Conservation (phyloP, 2,113 vertebrate genomes). For the Cygnus buccinator region DNA sequence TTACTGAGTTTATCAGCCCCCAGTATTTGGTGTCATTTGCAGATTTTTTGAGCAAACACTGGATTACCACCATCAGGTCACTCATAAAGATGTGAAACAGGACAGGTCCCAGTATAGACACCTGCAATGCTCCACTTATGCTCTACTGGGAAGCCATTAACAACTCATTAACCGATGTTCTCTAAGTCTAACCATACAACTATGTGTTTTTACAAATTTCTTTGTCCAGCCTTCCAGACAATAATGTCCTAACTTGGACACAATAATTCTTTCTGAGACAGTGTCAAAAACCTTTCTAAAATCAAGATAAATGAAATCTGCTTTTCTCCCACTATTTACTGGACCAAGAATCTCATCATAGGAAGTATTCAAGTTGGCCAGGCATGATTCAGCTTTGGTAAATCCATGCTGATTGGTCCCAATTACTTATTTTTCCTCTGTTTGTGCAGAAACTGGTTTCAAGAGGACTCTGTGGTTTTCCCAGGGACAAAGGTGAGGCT, state of each 20-base stretch:
- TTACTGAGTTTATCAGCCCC: not conserved
- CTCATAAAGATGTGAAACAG: not conserved
- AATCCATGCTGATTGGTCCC: not conserved
- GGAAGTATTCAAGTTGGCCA: not conserved
- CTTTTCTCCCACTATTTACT: not conserved
- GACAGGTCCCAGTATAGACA: not conserved
- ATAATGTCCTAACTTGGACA: not conserved
- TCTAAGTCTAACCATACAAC: not conserved
- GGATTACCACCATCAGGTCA: not conserved
- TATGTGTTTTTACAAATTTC: not conserved
- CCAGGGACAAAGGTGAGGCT: not conserved
- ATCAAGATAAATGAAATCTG: not conserved
- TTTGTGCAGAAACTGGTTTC: not conserved
- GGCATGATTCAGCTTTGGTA: not conserved
- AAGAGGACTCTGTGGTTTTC: not conserved
- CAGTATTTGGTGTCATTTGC: not conserved
- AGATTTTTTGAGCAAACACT: not conserved
- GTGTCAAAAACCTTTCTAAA: not conserved
- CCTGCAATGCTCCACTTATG: not conserved
- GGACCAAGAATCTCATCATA: not conserved
- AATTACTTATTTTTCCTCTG: not conserved
- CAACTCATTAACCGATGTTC: not conserved
- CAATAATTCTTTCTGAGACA: not conserved
- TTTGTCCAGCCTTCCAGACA: not conserved
- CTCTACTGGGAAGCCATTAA: not conserved